A percentile compares a stretch with the other conserved stretches of the same genome.
These are phyloP conservation scores for Parnassius orleans DNA, from an alignment of 2,888 invertebrate genomes.

Conservation along the genomic window DNA sequence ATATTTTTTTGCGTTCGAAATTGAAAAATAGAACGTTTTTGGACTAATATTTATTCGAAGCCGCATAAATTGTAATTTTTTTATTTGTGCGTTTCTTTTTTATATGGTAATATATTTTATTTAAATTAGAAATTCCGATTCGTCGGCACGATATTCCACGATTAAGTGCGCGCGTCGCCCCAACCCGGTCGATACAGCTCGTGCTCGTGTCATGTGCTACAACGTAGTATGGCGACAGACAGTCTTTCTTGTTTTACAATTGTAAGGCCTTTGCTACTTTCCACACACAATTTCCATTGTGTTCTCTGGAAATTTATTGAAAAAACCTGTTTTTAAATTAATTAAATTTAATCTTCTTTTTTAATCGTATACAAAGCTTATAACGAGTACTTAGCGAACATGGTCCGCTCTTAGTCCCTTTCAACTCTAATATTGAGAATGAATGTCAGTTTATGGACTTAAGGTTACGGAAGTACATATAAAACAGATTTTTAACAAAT, in stretches of 20 bases:
- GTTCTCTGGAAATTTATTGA: constrained; percentile 20
- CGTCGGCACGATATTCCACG: constrained; percentile 45
- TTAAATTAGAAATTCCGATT: constrained; percentile 33
- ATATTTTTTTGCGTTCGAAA: constrained; percentile 5
- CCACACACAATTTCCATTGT: constrained; percentile 31
- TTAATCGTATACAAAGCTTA: background rate
- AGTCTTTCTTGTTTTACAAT: constrained; percentile 70
- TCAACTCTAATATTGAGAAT: background rate
- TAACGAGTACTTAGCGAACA: background rate
- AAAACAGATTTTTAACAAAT: background rate
- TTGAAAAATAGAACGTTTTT: background rate
- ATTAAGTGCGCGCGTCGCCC: constrained; percentile 72
- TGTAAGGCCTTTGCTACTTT: constrained; percentile 40
- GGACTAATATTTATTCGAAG: background rate
- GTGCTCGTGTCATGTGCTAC: constrained; percentile 58
- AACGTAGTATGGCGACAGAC: constrained; percentile 70
- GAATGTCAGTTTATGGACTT: constrained; percentile 7
- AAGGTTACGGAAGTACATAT: constrained; percentile 3
- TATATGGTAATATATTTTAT: constrained; percentile 1
- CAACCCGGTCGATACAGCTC: constrained; percentile 71
- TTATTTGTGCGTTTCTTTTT: constrained; percentile 1
- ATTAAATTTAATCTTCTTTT: constrained; percentile 4
- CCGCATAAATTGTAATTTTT: background rate
- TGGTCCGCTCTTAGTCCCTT: constrained; percentile 6
- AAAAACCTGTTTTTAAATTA: constrained; percentile 10